Conservation (phyloP, 2,113 vertebrate genomes). For the Ranitomeya variabilis region DNA sequence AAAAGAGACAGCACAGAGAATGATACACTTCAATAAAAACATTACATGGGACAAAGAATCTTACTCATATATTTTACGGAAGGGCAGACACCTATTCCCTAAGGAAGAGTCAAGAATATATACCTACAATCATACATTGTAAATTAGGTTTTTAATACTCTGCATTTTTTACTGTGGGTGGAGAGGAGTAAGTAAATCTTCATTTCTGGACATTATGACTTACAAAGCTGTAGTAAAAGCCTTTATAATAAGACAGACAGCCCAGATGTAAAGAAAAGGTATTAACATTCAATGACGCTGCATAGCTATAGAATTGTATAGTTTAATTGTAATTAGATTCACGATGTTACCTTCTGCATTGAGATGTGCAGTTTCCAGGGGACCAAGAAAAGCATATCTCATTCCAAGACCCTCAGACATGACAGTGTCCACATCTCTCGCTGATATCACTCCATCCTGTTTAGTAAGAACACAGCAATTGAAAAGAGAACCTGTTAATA, state of each 20-base stretch:
- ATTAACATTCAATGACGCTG: background rate
- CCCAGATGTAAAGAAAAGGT: background rate
- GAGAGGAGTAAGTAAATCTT: background rate
- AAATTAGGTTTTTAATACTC: constrained; percentile 4
- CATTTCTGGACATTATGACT: constrained; percentile 14
- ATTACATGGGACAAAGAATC: background rate
- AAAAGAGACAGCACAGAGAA: background rate
- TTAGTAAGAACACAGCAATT: background rate
- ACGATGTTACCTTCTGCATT: constrained; percentile 83
- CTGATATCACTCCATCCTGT: constrained; percentile 89
- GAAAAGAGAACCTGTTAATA: background rate
- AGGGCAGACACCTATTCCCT: background rate
- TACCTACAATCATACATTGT: background rate
- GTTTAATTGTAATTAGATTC: background rate
- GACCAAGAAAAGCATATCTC: constrained; percentile 94
- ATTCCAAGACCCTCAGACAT: constrained; percentile 96
- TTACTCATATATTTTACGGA: constrained; percentile 1
- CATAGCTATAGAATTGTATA: background rate
- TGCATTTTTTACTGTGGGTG: constrained; percentile 13
- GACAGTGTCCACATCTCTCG: constrained; percentile 91
- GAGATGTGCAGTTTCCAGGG: constrained; percentile 97
- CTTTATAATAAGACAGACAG: background rate
- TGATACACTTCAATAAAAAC: background rate
- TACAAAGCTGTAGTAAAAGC: background rate
- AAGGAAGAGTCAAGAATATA: background rate